Conservation (phyloP, 2,797 vertebrate species). For the Acanthornis magna region DNA sequence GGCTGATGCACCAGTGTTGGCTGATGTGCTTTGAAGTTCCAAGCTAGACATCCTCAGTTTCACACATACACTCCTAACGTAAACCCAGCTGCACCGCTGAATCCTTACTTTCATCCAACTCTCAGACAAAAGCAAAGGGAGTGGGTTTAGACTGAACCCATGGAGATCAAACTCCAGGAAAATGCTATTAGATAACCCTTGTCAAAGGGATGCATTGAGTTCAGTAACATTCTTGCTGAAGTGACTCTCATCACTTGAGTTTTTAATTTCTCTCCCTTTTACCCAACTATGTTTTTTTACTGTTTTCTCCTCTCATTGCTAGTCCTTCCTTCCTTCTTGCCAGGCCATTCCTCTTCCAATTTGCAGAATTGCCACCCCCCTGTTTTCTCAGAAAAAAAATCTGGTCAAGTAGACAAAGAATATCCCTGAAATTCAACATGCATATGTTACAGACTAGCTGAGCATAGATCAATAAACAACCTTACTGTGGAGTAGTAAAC, state of each 20-base stretch:
- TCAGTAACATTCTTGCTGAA: not conserved
- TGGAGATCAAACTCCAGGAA: not conserved
- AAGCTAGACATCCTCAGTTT: not conserved
- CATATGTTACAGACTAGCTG: not conserved
- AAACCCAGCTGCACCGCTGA: constrained; percentile 25
- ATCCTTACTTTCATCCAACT: not conserved
- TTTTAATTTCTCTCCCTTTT: not conserved
- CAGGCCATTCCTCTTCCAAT: not conserved
- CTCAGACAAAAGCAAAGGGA: not conserved
- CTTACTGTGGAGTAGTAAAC: not conserved
- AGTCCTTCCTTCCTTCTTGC: not conserved
- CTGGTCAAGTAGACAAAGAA: not conserved
- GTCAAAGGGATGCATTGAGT: not conserved
- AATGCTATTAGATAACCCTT: not conserved
- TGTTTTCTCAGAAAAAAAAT: not conserved
- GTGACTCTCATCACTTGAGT: not conserved
- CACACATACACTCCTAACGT: not conserved
- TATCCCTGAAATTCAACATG: not conserved
- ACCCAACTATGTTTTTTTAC: not conserved
- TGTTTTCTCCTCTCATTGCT: not conserved
- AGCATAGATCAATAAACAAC: not conserved
- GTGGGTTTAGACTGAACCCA: not conserved
- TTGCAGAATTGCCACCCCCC: not conserved
- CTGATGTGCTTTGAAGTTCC: not conserved
- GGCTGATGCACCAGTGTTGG: not conserved